Conservation (phyloP, 2,797 vertebrate genomes). For the Pogoniulus pusillus region DNA sequence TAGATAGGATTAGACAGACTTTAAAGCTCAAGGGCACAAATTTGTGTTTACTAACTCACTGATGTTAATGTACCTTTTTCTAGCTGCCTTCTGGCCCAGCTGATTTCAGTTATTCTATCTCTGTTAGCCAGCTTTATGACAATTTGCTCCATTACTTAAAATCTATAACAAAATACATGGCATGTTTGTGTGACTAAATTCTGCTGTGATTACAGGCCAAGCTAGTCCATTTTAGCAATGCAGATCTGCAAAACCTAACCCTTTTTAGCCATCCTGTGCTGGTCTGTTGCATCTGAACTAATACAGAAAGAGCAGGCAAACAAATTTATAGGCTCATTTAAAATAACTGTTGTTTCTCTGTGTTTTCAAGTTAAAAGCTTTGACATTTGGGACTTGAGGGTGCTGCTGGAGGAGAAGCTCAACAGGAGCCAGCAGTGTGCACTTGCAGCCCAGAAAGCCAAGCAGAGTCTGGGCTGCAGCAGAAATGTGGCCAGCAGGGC, state of each 20-base stretch:
- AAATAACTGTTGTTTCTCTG: accelerated
- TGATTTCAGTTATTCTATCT: not conserved
- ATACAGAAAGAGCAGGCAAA: not conserved
- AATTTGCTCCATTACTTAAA: conserved; percentile 13
- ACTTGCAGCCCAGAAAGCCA: no score
- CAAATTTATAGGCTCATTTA: not conserved
- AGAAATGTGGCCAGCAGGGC: no score
- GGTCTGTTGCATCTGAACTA: not conserved
- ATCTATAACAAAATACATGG: not conserved
- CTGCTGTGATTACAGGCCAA: not conserved
- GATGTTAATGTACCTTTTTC: not conserved
- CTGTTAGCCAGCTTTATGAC: not conserved
- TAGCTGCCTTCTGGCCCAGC: not conserved
- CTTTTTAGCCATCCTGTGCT: not conserved
- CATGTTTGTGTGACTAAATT: not conserved
- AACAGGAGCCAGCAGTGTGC: no score
- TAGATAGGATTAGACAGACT: not conserved
- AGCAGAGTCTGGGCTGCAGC: no score
- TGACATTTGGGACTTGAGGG: no score
- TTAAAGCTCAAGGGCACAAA: not conserved
- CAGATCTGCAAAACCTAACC: not conserved
- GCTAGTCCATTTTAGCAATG: not conserved
- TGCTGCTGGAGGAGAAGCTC: no score
- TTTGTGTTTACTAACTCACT: not conserved
- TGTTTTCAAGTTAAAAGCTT: not conserved